Percentiles rank a stretch among this genome's conserved stretches.
Conservation (phyloP, 2,113 vertebrate species). For the Heterochromis multidens region DNA sequence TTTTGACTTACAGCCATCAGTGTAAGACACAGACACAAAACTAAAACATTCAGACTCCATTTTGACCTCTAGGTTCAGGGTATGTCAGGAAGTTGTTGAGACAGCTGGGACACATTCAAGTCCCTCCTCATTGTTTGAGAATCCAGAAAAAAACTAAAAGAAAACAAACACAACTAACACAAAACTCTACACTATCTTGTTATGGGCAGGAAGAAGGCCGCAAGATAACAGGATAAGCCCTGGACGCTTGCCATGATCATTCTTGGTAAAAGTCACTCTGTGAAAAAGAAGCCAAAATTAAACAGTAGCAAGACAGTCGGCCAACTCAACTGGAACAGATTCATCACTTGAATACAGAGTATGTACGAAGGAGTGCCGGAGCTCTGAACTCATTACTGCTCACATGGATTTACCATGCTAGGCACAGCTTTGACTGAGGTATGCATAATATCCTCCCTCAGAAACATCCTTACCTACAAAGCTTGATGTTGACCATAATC, state of each 20-base stretch:
- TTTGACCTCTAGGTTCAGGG: constrained; percentile 24
- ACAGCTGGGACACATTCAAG: constrained; percentile 37
- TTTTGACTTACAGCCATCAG: not conserved
- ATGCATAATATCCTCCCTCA: not conserved
- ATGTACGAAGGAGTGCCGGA: not conserved
- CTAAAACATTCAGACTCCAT: constrained; percentile 1
- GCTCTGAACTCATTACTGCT: not conserved
- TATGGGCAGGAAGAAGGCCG: constrained; percentile 33
- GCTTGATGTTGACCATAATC: not conserved
- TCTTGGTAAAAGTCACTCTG: constrained; percentile 5
- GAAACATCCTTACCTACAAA: not conserved
- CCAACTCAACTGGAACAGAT: not conserved
- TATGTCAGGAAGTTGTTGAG: constrained; percentile 61
- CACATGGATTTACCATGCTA: not conserved
- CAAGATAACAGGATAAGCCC: constrained; percentile 50
- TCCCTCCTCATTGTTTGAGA: constrained; percentile 62
- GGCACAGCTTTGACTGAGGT: not conserved
- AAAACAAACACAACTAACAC: constrained; percentile 30
- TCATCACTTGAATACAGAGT: not conserved
- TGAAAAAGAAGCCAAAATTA: not conserved
- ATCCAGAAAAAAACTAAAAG: constrained; percentile 29
- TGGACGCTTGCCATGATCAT: constrained; percentile 33
- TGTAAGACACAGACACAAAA: not conserved
- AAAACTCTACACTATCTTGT: constrained; percentile 29
- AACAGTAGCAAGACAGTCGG: not conserved